Conservation (phyloP, 2,888 invertebrate genomes). For the Seladonia tumulorum region DNA sequence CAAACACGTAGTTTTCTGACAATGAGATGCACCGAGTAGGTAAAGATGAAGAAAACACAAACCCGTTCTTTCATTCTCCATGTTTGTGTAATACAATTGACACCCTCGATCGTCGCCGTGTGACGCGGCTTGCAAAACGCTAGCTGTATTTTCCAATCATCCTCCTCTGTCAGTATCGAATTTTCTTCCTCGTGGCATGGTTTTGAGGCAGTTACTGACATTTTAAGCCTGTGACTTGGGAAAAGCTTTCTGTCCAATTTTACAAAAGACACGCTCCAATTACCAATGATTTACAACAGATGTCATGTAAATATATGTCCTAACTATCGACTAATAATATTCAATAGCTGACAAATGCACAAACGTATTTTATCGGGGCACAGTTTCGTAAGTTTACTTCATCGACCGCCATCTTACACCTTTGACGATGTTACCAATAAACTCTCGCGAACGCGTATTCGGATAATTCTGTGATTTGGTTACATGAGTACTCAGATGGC, state of each 20-base stretch:
- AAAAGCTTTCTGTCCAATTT: constrained; percentile 29
- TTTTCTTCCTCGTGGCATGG: constrained; percentile 69
- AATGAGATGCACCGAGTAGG: not conserved
- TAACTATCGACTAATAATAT: constrained; percentile 22
- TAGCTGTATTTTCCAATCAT: constrained; percentile 89
- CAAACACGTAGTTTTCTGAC: constrained; percentile 12
- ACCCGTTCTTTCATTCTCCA: constrained; percentile 98
- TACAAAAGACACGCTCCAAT: constrained; percentile 39
- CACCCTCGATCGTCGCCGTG: constrained; percentile 89
- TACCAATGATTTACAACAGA: constrained; percentile 14
- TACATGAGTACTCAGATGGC: constrained; percentile 35
- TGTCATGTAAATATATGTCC: constrained; percentile 32
- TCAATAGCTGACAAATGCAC: constrained; percentile 38
- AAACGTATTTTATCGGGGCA: constrained; percentile 46
- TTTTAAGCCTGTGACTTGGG: constrained; percentile 52
- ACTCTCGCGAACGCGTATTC: constrained; percentile 24
- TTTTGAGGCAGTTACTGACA: constrained; percentile 73
- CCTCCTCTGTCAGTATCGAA: constrained; percentile 76
- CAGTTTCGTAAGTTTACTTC: constrained; percentile 69
- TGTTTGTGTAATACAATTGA: constrained; percentile 89
- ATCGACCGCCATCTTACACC: constrained; percentile 70
- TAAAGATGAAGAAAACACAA: constrained; percentile 71
- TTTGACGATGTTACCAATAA: constrained; percentile 52
- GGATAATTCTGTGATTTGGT: constrained; percentile 23
- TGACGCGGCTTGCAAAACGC: constrained; percentile 91